phyloP scores from a whole-genome alignment of 1,140 invertebrate genomes.

The Stenopsyche tienmushanensis region DNA sequence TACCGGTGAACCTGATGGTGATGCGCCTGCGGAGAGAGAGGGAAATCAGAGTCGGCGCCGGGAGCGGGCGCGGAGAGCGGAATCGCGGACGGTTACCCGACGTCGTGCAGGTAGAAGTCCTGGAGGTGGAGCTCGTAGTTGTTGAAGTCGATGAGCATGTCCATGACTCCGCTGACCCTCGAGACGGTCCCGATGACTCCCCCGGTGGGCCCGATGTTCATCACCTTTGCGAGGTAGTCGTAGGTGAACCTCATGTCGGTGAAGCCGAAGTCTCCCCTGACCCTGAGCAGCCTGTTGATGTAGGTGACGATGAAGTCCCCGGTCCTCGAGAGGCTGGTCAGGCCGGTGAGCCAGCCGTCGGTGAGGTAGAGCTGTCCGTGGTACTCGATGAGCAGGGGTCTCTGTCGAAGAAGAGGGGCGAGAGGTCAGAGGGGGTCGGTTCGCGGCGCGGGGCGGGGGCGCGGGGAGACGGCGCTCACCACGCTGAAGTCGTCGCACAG shows the following conservation, averaged over 20 bases:
- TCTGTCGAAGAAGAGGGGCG: too few relatives aligned
- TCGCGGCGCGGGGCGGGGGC: too few relatives aligned
- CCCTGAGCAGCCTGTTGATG: constrained; percentile 49
- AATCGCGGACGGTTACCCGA: too few relatives aligned
- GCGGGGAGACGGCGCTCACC: too few relatives aligned
- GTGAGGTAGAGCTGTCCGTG: constrained; percentile 52
- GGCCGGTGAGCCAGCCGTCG: constrained; percentile 50
- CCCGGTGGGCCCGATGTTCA: constrained; percentile 54
- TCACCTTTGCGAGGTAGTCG: constrained; percentile 52
- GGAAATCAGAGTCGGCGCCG: too few relatives aligned
- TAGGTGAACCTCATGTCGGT: constrained; percentile 46
- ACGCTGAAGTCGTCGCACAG: constrained; percentile 53
- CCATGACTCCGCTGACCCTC: constrained; percentile 46
- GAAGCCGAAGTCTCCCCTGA: constrained; percentile 41
- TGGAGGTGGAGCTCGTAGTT: constrained; percentile 54
- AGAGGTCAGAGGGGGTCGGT: too few relatives aligned
- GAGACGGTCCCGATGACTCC: constrained; percentile 48
- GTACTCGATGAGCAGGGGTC: constrained; percentile 49
- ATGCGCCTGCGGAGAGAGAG: constrained; percentile 48
- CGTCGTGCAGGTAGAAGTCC: constrained; percentile 48
- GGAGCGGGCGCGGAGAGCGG: too few relatives aligned
- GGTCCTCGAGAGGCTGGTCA: constrained; percentile 48
- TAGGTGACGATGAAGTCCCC: constrained; percentile 52
- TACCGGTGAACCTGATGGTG: constrained; percentile 50
- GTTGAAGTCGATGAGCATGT: constrained; percentile 54